phyloP scores from a whole-genome alignment of 2,888 invertebrate species.

The Fragum fragum region DNA sequence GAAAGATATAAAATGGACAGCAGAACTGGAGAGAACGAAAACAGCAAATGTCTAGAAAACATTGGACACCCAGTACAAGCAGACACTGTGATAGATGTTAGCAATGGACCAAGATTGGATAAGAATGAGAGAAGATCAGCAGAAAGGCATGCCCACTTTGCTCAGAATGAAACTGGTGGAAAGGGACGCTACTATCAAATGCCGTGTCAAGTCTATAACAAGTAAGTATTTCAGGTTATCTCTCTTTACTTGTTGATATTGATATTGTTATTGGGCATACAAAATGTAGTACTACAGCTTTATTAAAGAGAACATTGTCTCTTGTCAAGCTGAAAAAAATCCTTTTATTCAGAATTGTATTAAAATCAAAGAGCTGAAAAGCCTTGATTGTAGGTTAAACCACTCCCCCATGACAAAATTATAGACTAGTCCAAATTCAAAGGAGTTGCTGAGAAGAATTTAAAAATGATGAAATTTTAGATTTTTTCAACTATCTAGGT shows the following conservation, averaged over 20 bases:
- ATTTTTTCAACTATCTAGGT: no score
- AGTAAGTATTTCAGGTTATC: conserved; percentile 19
- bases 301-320: no score
- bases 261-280: no score
- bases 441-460: no score
- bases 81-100: not conserved
- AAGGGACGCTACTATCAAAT: conserved; percentile 30
- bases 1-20: not conserved
- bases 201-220: conserved; percentile 37
- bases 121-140: not conserved
- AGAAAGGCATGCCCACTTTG: conserved; percentile 23
- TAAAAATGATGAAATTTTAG: no score
- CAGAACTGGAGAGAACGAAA: not conserved
- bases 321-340: no score
- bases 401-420: no score
- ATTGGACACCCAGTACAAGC: not conserved
- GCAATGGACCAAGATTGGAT: not conserved
- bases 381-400: no score
- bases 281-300: no score
- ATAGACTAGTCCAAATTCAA: no score
- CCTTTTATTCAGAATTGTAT: no score
- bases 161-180: not conserved
- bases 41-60: not conserved
- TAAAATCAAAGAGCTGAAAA: no score
- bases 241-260: conserved; percentile 1